phyloP scores from a whole-genome alignment of 2,888 invertebrate species.

The Lasioglossum oenotherae region DNA sequence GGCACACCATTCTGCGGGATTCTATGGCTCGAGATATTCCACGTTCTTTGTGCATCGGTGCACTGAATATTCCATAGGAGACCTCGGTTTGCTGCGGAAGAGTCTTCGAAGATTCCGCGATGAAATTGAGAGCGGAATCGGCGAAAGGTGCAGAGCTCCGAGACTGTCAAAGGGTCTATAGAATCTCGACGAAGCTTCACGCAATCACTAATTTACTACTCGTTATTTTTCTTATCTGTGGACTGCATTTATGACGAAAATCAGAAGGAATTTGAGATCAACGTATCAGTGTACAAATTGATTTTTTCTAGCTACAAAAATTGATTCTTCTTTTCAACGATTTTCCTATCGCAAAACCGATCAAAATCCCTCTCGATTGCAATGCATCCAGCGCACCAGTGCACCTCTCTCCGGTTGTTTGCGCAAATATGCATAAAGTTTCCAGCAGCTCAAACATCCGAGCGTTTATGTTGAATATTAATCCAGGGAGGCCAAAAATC shows the following conservation, averaged over 20 bases:
- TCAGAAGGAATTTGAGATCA: background rate
- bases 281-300: no score
- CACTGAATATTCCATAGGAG: background rate
- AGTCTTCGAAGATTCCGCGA: background rate
- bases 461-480: background rate
- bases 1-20: constrained; percentile 10
- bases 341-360: background rate
- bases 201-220: background rate
- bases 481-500: background rate
- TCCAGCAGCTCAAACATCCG: background rate
- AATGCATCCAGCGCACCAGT: background rate
- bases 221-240: background rate
- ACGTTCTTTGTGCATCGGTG: background rate
- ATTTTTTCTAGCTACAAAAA: background rate
- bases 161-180: background rate
- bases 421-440: background rate
- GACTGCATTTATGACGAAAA: background rate
- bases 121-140: background rate
- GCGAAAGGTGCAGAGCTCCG: background rate
- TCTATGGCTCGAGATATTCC: background rate
- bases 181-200: background rate
- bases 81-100: background rate
- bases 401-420: background rate
- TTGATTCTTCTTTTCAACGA: background rate
- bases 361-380: background rate